Evolutionary conservation across 2,888 invertebrate species (phyloP).

Genomic region (Tetanocera ferruginea): DNA sequence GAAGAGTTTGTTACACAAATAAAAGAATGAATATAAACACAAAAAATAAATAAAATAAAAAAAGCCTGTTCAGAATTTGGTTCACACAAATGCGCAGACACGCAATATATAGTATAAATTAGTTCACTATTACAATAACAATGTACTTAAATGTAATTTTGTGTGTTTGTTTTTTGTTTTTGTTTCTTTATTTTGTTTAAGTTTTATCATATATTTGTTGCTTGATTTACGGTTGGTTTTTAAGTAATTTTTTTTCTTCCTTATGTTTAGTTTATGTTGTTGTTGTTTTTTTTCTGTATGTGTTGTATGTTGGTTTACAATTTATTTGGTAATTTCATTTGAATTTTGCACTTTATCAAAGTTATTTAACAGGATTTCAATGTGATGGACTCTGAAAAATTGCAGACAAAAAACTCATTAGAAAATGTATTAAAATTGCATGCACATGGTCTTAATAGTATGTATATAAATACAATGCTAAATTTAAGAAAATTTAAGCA

Average conservation of each 20-base stretch:
- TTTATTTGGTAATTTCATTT: slow-evolving; percentile 57
- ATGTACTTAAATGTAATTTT: slow-evolving; percentile 31
- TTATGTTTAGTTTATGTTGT: slow-evolving; percentile 47
- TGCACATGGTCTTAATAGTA: neutral
- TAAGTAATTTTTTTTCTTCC: slow-evolving; percentile 41
- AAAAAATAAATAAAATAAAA: too few species aligned
- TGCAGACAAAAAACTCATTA: slow-evolving; percentile 11
- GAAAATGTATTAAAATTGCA: neutral
- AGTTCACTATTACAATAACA: slow-evolving; percentile 15
- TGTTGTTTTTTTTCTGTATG: slow-evolving; percentile 43
- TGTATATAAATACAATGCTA: neutral
- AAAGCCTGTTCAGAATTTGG: too few species aligned
- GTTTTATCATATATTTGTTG: slow-evolving; percentile 26
- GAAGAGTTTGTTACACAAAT: too few species aligned
- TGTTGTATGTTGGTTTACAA: slow-evolving; percentile 43
- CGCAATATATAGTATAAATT: slow-evolving; percentile 8
- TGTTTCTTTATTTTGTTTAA: slow-evolving; percentile 35
- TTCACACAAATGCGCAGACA: slow-evolving; percentile 14
- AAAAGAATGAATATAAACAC: too few species aligned
- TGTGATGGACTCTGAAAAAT: slow-evolving; percentile 66
- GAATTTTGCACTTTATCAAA: slow-evolving; percentile 65
- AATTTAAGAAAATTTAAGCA: neutral
- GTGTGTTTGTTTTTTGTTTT: slow-evolving; percentile 24
- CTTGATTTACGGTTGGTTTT: slow-evolving; percentile 35
- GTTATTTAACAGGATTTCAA: slow-evolving; percentile 62